phyloP scores from a whole-genome alignment of 2,888 invertebrate genomes.

The Rhabditoides inermis region DNA sequence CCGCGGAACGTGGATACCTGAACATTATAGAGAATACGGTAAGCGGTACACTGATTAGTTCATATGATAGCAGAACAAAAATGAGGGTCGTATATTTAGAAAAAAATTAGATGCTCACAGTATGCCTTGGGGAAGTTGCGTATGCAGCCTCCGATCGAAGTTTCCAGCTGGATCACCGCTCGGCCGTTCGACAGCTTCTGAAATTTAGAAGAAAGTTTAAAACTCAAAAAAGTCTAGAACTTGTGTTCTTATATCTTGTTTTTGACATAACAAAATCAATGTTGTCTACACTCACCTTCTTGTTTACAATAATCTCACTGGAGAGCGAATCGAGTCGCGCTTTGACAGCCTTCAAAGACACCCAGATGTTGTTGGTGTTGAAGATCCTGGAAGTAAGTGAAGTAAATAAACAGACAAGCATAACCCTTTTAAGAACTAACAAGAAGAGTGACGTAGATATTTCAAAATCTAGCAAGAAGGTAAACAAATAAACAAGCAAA shows the following conservation, averaged over 20 bases:
- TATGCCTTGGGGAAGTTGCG: slow-evolving; percentile 87
- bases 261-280: too few relatives aligned
- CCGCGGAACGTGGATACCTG: slow-evolving; percentile 82
- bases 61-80: too few relatives aligned
- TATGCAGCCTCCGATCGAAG: slow-evolving; percentile 97
- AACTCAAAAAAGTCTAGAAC: too few relatives aligned
- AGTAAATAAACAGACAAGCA: slow-evolving; percentile 13
- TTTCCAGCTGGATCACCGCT: slow-evolving; percentile 92
- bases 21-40: too few relatives aligned
- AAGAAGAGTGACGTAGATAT: neutral
- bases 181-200: slow-evolving; percentile 60
- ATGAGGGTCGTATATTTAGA: too few relatives aligned
- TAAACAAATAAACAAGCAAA: neutral
- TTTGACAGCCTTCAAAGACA: slow-evolving; percentile 77
- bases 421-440: neutral
- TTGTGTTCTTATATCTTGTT: too few relatives aligned
- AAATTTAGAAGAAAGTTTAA: too few relatives aligned
- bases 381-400: too few relatives aligned
- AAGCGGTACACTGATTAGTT: too few relatives aligned
- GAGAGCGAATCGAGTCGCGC: slow-evolving; percentile 74
- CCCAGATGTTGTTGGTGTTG: slow-evolving; percentile 98
- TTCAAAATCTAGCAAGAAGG: neutral
- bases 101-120: too few relatives aligned
- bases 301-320: slow-evolving; percentile 94
- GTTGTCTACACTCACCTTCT: slow-evolving; percentile 69